A percentile compares a stretch with the other conserved stretches of the same genome.
phyloP scores from a whole-genome alignment of 2,113 vertebrate genomes.

The Melanocharis versteri region DNA sequence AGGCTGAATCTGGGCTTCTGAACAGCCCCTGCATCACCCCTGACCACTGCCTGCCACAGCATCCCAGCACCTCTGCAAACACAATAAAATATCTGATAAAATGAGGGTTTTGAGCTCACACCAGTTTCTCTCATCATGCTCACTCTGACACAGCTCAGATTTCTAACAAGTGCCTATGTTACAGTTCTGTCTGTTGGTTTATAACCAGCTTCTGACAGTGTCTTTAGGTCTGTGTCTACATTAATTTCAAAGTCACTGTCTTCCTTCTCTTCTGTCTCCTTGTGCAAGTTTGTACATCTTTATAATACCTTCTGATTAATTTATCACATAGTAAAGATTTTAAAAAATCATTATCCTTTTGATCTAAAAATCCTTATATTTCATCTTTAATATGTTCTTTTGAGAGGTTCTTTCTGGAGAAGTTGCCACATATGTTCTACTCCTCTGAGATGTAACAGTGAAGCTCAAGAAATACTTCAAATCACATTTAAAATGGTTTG shows the following conservation, averaged over 20 bases:
- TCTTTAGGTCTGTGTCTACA: conserved; percentile 7
- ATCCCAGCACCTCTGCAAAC: background rate
- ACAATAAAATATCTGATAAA: background rate
- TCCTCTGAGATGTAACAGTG: conserved; percentile 69
- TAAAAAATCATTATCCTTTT: conserved; percentile 80
- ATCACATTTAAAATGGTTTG: conserved; percentile 45
- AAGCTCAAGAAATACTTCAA: conserved; percentile 55
- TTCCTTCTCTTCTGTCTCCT: conserved; percentile 60
- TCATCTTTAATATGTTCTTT: conserved; percentile 82
- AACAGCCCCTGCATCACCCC: background rate
- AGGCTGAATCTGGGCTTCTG: background rate
- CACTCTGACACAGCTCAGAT: background rate
- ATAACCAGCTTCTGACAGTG: background rate
- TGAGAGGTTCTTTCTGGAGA: conserved; percentile 71
- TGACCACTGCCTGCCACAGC: background rate
- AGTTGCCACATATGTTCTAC: conserved; percentile 66
- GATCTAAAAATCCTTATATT: conserved; percentile 83
- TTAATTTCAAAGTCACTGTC: conserved; percentile 71
- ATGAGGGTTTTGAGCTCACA: background rate
- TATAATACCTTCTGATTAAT: conserved; percentile 79
- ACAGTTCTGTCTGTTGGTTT: background rate
- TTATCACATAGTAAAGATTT: conserved; percentile 79
- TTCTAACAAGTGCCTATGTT: background rate
- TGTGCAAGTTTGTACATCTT: conserved; percentile 70
- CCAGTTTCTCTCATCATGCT: background rate